Evolutionary conservation across 2,797 vertebrate genomes (phyloP), one percentile per base, ranked within the genome.

Genomic region (Spondyliosoma cantharus): DNA sequence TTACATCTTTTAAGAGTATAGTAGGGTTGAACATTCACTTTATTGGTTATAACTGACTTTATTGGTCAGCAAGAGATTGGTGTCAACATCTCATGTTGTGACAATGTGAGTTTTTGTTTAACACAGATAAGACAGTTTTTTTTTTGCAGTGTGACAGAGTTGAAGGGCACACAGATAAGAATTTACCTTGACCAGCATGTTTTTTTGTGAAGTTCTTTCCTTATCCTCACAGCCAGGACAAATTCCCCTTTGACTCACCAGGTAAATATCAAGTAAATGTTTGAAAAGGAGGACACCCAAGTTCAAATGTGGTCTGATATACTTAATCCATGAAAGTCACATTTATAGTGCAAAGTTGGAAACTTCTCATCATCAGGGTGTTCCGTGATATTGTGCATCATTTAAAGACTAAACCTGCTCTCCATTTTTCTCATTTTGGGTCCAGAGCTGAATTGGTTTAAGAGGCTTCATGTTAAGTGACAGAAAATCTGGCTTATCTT

Each of bases 11-110:
- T 65, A 71, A 83, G 42, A 67, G 52, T 56, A 63, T n/a, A 61
- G 3, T 0, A 53, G 2, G 69, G 87, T 90, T 91, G 81, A 91
- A 88, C 82, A 89, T 89, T 92, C 27, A 89, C 86, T 84, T 76
- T 70, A 46, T 58, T 71, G 54, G 52, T 25, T 27, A 42, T 85
- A 86, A 75, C 66, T 66, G 32, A 78, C 50, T 89, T 91, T 79
- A 87, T 80, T 85, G 76, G 77, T 81, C 29, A 83, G 48, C 16
- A 43, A 74, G 70, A 49, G 81, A 2, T 56, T 13, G 16, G 37
- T 58, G 71, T 84, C 78, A 85, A 69, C 76, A 84, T 75, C 74
- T 82, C 49, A 56, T 83, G 42, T 29, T 1, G 46, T 75, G 66
- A 61, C 61, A 53, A 27, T 22, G 60, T 12, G 45, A 82, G 62